phyloP scores from a whole-genome alignment of 2,888 invertebrate genomes.

The Stenolophus ochropezus region DNA sequence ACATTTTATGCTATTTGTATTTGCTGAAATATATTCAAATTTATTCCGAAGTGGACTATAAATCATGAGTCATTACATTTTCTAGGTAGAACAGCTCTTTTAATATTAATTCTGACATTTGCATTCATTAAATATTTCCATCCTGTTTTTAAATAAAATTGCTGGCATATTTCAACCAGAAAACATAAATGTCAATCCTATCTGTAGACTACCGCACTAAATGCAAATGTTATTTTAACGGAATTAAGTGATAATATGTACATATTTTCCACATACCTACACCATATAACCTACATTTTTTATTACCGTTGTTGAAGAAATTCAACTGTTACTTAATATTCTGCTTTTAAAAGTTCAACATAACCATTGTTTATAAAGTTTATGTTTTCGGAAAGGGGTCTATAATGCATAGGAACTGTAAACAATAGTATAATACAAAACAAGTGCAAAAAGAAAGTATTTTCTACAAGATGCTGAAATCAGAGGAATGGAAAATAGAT shows the following conservation, averaged over 20 bases:
- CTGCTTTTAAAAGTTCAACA: too few species aligned
- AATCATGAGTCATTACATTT: slow-evolving; percentile 57
- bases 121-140: slow-evolving; percentile 48
- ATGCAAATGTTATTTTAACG: not conserved
- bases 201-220: not conserved
- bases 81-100: slow-evolving; percentile 47
- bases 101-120: slow-evolving; percentile 55
- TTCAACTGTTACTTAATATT: too few species aligned
- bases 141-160: slow-evolving; percentile 5
- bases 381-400: too few species aligned
- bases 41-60: slow-evolving; percentile 47
- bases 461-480: too few species aligned
- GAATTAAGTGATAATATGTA: not conserved
- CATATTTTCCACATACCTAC: not conserved
- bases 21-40: slow-evolving; percentile 56
- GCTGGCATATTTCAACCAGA: slow-evolving; percentile 2
- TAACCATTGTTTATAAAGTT: too few species aligned
- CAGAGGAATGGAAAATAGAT: too few species aligned
- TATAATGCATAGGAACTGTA: too few species aligned
- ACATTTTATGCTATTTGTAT: slow-evolving; percentile 55
- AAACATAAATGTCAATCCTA: slow-evolving; percentile 9
- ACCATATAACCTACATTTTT: too few species aligned
- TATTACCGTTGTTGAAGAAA: too few species aligned
- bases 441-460: too few species aligned
- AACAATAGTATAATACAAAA: too few species aligned